phyloP scores from a whole-genome alignment of 2,888 invertebrate genomes.

The Drosophila longiperda region DNA sequence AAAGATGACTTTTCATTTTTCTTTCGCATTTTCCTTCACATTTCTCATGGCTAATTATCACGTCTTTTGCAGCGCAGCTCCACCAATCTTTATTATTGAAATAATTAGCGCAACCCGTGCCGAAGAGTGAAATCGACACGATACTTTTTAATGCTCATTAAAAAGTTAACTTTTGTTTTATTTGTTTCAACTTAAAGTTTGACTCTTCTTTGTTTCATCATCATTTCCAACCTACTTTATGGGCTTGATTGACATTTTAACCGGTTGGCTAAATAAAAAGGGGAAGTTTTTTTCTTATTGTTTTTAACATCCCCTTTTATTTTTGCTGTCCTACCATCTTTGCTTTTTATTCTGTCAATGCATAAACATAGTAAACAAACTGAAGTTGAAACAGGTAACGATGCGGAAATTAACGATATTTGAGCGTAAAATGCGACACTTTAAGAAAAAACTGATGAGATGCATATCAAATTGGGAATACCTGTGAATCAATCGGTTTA shows the following conservation, averaged over 20 bases:
- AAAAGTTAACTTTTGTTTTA: constrained; percentile 18
- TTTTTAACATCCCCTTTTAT: constrained; percentile 11
- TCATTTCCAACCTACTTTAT: constrained; percentile 9
- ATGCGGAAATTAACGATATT: constrained; percentile 1
- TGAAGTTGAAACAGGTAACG: neutral
- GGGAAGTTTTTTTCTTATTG: neutral
- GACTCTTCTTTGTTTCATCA: constrained; percentile 9
- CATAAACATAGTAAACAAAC: constrained; percentile 16
- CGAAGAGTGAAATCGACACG: neutral
- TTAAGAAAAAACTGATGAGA: constrained; percentile 2
- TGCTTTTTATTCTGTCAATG: neutral
- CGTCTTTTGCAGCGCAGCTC: constrained; percentile 1
- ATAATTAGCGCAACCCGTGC: constrained; percentile 29
- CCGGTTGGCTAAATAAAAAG: constrained; percentile 7
- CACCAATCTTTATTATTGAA: constrained; percentile 24
- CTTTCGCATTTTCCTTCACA: neutral
- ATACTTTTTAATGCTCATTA: constrained; percentile 20
- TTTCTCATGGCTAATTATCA: constrained; percentile 9
- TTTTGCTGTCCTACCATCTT: neutral
- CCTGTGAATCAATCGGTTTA: constrained; percentile 12
- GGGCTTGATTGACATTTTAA: constrained; percentile 47
- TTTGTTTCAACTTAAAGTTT: constrained; percentile 10
- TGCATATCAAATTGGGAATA: constrained; percentile 5
- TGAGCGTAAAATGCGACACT: neutral
- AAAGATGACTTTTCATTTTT: neutral